Evolutionary conservation across 2,797 vertebrate genomes (phyloP).

Genomic region (Danio jaintianensis): DNA sequence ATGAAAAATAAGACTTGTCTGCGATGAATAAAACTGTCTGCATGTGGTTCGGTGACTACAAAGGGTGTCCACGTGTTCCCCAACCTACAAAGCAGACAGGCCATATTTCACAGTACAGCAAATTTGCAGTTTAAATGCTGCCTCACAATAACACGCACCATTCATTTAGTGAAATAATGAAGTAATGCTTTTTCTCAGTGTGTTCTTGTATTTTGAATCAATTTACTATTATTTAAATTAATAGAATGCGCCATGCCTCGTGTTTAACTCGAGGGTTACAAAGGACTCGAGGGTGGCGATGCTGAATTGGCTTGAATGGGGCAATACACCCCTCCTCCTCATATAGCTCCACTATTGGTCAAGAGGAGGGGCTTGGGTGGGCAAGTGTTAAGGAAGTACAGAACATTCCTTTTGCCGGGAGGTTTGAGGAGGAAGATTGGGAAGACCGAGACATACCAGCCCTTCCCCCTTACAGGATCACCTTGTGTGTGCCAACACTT

Average conservation of each 20-base stretch:
- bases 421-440: background rate
- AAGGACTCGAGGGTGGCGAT: background rate
- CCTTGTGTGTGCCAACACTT: background rate
- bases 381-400: conserved; percentile 6
- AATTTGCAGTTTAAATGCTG: background rate
- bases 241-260: background rate
- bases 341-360: conserved; percentile 21
- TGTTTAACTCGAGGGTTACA: background rate
- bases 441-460: background rate
- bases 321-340: background rate
- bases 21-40: background rate
- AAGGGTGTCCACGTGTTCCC: too few relatives aligned
- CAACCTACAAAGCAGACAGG: too few relatives aligned
- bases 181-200: too few relatives aligned
- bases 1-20: background rate
- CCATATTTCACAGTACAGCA: background rate
- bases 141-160: background rate
- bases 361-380: background rate
- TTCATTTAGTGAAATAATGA: background rate
- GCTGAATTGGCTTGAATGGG: conserved; percentile 28
- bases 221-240: background rate
- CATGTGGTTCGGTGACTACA: too few relatives aligned
- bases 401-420: background rate
- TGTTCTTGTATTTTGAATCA: background rate
- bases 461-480: conserved; percentile 17